A percentile compares a stretch with the other conserved stretches of the same genome.
Conservation (phyloP, 2,797 vertebrate species). For the Sebastolobus altivelis region DNA sequence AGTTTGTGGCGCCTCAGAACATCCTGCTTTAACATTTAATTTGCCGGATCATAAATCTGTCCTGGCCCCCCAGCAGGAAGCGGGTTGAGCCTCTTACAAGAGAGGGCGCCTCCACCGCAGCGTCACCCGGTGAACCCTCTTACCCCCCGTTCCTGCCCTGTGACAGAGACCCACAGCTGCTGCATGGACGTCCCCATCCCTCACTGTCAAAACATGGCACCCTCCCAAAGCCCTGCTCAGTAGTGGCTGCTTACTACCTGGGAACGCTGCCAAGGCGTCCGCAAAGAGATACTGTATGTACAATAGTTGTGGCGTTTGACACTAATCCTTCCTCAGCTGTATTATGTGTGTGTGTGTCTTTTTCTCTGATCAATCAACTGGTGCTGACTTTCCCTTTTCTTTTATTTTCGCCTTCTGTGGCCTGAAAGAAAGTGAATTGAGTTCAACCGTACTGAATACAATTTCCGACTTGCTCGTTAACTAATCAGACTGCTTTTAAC, state of each 20-base stretch:
- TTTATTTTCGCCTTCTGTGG: background rate
- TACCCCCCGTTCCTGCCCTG: slow-evolving; percentile 48
- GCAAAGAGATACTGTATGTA: slow-evolving; percentile 66
- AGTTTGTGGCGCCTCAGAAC: slow-evolving; percentile 55
- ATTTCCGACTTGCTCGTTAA: slow-evolving; percentile 18
- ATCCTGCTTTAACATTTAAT: slow-evolving; percentile 65
- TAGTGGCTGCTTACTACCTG: slow-evolving; percentile 66
- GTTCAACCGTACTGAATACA: slow-evolving; percentile 3
- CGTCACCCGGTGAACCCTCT: slow-evolving; percentile 66
- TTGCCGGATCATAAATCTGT: slow-evolving; percentile 77
- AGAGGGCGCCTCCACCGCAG: slow-evolving; percentile 34
- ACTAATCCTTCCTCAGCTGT: slow-evolving; percentile 59
- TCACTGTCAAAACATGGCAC: slow-evolving; percentile 78
- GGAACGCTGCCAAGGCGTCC: slow-evolving; percentile 62
- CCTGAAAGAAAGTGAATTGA: slow-evolving; percentile 1
- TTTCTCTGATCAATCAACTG: slow-evolving; percentile 10
- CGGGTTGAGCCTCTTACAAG: slow-evolving; percentile 61
- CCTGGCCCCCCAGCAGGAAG: slow-evolving; percentile 66
- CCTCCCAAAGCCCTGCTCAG: slow-evolving; percentile 58
- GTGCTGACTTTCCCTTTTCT: slow-evolving; percentile 4
- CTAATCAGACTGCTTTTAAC: slow-evolving; percentile 26
- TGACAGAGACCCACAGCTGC: slow-evolving; percentile 84
- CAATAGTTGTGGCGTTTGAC: slow-evolving; percentile 60
- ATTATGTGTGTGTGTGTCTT: slow-evolving; percentile 16
- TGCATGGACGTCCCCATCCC: slow-evolving; percentile 66